These are phyloP conservation scores for Elachura formosa DNA, from an alignment of 2,113 vertebrate genomes.

Conservation along the genomic window DNA sequence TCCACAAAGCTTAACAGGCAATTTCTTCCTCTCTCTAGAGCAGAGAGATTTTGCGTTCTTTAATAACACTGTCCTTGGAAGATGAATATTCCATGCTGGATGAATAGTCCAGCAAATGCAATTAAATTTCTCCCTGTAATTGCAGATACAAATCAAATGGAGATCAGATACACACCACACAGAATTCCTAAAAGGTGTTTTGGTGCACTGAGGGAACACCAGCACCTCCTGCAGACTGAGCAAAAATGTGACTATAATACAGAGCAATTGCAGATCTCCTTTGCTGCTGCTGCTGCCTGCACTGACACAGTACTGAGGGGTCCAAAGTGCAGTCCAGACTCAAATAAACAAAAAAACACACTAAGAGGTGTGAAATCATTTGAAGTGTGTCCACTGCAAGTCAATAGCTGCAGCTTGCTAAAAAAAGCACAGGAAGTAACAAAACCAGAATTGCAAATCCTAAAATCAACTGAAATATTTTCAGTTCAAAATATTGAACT, in stretches of 20 bases:
- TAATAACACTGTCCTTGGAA: not conserved
- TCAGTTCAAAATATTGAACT: no score
- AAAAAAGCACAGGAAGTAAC: not conserved
- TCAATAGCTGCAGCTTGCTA: not conserved
- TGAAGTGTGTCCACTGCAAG: not conserved
- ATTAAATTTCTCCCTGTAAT: not conserved
- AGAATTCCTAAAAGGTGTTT: not conserved
- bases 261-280: not conserved
- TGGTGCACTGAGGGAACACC: not conserved
- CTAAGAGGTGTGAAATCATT: not conserved
- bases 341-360: not conserved
- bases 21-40: not conserved
- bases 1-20: not conserved
- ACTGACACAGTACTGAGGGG: not conserved
- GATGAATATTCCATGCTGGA: not conserved
- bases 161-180: accelerated
- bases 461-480: not conserved
- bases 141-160: not conserved
- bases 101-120: not conserved
- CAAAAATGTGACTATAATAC: not conserved
- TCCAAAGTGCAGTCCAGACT: not conserved
- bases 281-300: not conserved
- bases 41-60: not conserved
- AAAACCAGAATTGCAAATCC: not conserved
- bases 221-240: not conserved